Base-by-base conservation (phyloP, 1,140 invertebrate species). In the Lordiphosa collinella region DNA sequence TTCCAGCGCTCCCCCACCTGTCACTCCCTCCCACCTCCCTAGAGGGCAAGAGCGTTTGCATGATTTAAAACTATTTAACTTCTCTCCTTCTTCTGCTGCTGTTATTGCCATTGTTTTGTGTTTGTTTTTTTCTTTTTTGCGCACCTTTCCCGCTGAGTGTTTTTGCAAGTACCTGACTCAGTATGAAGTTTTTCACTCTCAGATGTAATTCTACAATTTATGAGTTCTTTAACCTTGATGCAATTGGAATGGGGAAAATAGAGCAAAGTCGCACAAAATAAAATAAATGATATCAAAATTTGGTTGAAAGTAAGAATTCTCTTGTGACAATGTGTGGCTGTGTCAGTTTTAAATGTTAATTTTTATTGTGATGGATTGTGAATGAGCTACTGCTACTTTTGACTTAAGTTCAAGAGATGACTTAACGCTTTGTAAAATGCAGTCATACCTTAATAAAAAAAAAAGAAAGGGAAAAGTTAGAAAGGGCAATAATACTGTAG, bases 21-120 rank as follows among this genome's bases (percentile, higher is more conserved):
- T 3, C 12, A 2, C 10, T 7, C 10, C 9, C 8, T 8, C 8
- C 32, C 10, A 31, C 13, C 18, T 59, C 35, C 49, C 64, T 54
- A 41, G 31, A 6, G 52, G 62, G 62, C 47, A 31, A 43, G 38
- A 29, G 25, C 6, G 56, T 48, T 60, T 68, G 65, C 65, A 69
- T 69, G 64, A 68, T 60, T 69, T 68, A 69, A 69, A 49, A 67
- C 65, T 60, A 46, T 69, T 69, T 68, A 69, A 69, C 56, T 69
- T 69, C 34, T 66, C 41, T 46, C 9, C 44, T 29, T 54, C 68
- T 68, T 12, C 58, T 60, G 48, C 46, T 31, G 31, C 50, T 43
- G 37, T 41, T 22, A 68, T 54, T 68, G 49, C 54, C 34, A 60
- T 64, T 67, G 60, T 69, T 71, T 44, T 71, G 40, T 29, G 57